A percentile compares a stretch with the other conserved stretches of the same genome.
Evolutionary conservation across 2,113 vertebrate genomes (phyloP).

Genomic region (Pelvicachromis taeniatus): DNA sequence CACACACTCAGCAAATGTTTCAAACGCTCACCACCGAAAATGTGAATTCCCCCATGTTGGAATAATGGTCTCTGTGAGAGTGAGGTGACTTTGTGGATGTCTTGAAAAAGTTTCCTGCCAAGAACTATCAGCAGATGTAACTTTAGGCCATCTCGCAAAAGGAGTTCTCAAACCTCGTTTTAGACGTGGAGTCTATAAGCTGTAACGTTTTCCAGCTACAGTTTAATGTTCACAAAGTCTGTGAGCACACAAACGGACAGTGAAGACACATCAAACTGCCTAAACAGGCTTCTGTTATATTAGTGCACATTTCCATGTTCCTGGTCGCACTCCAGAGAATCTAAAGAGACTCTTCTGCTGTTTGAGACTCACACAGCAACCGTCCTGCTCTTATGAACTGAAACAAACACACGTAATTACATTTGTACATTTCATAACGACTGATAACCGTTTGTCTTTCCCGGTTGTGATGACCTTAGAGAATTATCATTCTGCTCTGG

Average conservation of each 20-base stretch:
- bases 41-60: neutral
- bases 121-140: neutral
- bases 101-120: neutral
- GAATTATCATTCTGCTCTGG: neutral
- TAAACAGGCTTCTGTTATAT: neutral
- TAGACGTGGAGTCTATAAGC: neutral
- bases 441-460: neutral
- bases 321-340: neutral
- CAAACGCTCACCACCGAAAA: neutral
- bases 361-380: neutral
- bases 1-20: conserved; percentile 32
- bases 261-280: neutral
- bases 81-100: conserved; percentile 8
- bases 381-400: neutral
- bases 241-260: neutral
- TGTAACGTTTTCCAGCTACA: neutral
- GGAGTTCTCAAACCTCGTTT: neutral
- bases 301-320: neutral
- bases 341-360: neutral
- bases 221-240: neutral
- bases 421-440: neutral
- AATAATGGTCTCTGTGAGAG: neutral
- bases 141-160: neutral
- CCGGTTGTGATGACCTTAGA: neutral
- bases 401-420: neutral